Evolutionary conservation across 2,888 invertebrate species (phyloP), one percentile per base, ranked within the genome.

Genomic region (Ceramica pisi): DNA sequence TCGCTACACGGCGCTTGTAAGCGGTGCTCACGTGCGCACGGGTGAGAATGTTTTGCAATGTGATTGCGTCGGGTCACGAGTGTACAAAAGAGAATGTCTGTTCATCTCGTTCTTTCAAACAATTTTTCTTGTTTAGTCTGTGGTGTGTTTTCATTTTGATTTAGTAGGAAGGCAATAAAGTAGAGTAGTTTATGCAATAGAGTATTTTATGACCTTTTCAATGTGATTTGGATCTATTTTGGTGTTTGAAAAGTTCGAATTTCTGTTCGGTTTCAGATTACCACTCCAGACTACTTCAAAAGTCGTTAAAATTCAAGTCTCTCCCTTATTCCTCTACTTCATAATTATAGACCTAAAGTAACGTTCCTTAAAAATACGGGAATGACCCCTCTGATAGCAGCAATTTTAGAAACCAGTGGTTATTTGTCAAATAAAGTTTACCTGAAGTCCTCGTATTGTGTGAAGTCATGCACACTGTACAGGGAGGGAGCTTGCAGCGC

Each of bases 401-500:
- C 10, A n/a, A 5, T 35, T 35, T 55, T 6, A 9, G 19, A 35
- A 56, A 35, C 6, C n/a, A 35, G 7, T 35, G 1, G n/a, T 38
- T 5, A 21, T 56, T n/a, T n/a, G 12, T n/a, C 5, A 14, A 63
- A 51, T 19, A 14, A 50, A 9, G n/a, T 23, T 67, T 75, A 73
- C 72, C 76, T 38, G 44, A 14, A 78, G 4, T 91, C 89, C 0
- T 87, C 82, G 44, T 83, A 73, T 21, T 90, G 73, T 0, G 86
- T 23, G 38, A 92, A 70, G 79, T 94, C 94, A 82, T 93, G 94
- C 3, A 90, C 75, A 23, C 78, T 64, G 83, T 86, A 83, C 0
- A 67, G 7, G 53, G 75, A 44, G 2, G 64, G 50, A 7, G 80
- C 66, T 14, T 81, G 84, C 9, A 68, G 7, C 35, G 68, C 46